Evolutionary conservation across 2,888 invertebrate genomes (phyloP), one percentile per base, ranked within the genome.

Genomic region (Ennomos fuscantarius): DNA sequence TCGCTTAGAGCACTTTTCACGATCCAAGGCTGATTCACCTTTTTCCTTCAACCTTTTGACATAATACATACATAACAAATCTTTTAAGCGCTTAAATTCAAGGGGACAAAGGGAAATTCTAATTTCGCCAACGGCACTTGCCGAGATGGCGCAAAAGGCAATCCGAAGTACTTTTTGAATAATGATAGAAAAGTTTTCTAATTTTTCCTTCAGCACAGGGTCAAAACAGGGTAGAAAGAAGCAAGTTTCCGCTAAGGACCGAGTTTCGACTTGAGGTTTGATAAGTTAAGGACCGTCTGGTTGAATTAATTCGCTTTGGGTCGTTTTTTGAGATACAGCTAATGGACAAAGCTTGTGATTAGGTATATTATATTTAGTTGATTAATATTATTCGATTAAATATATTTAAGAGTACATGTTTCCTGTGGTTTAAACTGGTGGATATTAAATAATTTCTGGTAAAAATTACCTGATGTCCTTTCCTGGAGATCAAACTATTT

Each of bases 121-220:
- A 45, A 54, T 59, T 59, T 42, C n/a, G 44, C 36, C 41, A 8
- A 12, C 31, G 44, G 40, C 45, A 44, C 44, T 48, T 44, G 58
- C 36, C 44, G 37, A 13, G 45, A 50, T 31, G 33, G 15, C 35
- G 49, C 33, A 40, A 59, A 59, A 49, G 53, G 43, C 33, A 41
- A 46, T 41, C 33, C 13, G 46, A 36, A 43, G 45, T 39, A 51
- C 51, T 53, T 63, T 69, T 63, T 69, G 68, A 71, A 66, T 68
- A 66, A 71, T 66, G 65, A 62, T 60, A 43, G 39, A 46, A 60
- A 69, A 70, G 58, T 68, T 71, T 68, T 63, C 53, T 66, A 67
- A 70, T 69, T 67, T 68, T 66, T 71, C 59, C 55, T 32, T 56
- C 40, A 49, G 43, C 31, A 44, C 47, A 42, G 41, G 60, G 47